Conservation (phyloP, 2,888 invertebrate genomes). For the Drosophila melanosoma region DNA sequence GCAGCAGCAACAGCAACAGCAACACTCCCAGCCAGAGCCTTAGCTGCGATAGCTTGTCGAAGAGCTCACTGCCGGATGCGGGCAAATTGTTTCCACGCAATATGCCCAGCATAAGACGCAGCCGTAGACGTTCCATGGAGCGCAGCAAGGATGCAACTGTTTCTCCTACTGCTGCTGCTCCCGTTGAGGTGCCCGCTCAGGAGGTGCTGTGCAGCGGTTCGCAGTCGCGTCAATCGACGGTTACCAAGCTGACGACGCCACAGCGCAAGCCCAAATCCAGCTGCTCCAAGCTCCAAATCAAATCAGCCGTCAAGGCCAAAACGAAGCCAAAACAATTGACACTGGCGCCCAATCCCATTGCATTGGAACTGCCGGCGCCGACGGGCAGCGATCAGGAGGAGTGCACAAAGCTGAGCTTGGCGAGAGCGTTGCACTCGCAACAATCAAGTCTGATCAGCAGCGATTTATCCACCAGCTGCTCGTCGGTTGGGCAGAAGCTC, state of each 20-base stretch:
- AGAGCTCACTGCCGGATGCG: conserved; percentile 75
- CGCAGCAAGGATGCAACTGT: conserved; percentile 37
- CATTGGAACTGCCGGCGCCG: conserved; percentile 63
- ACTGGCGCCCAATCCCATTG: conserved; percentile 69
- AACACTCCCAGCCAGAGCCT: conserved; percentile 35
- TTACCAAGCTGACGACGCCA: conserved; percentile 70
- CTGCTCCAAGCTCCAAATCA: conserved; percentile 73
- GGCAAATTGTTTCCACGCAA: conserved; percentile 83
- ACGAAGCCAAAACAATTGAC: conserved; percentile 69
- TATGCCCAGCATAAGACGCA: conserved; percentile 83
- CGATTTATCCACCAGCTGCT: conserved; percentile 57
- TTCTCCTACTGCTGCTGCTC: neutral
- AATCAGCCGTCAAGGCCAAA: conserved; percentile 64
- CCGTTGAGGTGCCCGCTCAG: conserved; percentile 39
- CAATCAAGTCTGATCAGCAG: conserved; percentile 75
- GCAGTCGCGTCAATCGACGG: conserved; percentile 71
- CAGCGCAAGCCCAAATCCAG: conserved; percentile 62
- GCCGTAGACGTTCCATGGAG: conserved; percentile 68
- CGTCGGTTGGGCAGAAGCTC: conserved; percentile 5
- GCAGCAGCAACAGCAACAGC: conserved; percentile 29
- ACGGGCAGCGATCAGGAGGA: conserved; percentile 10
- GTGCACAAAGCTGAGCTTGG: conserved; percentile 46
- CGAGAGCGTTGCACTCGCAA: conserved; percentile 62
- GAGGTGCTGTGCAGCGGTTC: conserved; percentile 38
- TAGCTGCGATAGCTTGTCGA: conserved; percentile 72